Conservation (phyloP, 2,888 invertebrate species). For the Nomada fabriciana region DNA sequence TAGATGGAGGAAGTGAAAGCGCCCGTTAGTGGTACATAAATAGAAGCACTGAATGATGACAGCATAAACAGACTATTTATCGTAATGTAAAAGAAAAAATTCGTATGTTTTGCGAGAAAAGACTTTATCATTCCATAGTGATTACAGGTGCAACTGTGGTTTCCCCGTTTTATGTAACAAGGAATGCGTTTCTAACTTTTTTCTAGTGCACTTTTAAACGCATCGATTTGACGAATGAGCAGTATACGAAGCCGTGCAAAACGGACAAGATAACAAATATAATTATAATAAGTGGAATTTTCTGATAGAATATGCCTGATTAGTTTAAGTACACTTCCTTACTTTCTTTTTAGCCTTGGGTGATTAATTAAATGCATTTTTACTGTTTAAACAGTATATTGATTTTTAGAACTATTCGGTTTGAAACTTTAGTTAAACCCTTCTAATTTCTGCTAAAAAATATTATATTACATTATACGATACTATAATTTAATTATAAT, state of each 20-base stretch:
- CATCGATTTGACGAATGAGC: neutral
- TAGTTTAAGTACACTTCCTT: no score
- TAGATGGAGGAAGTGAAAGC: constrained; percentile 25
- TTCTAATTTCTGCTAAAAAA: no score
- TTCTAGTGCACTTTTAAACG: neutral
- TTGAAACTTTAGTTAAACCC: no score
- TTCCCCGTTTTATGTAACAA: constrained; percentile 11
- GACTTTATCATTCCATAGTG: constrained; percentile 8
- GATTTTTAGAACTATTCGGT: no score
- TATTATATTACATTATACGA: no score
- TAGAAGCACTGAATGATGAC: constrained; percentile 14
- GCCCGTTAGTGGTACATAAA: constrained; percentile 15
- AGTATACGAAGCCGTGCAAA: neutral
- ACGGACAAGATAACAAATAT: neutral
- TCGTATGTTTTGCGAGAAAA: constrained; percentile 1
- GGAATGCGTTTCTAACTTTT: neutral
- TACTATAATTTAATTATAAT: no score
- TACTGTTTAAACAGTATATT: no score
- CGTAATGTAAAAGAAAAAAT: constrained; percentile 4
- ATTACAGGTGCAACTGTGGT: neutral
- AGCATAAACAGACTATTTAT: constrained; percentile 29
- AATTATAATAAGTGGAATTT: no score
- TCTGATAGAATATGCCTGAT: no score
- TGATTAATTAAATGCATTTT: no score
- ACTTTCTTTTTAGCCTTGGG: no score